Percentiles rank a stretch among this genome's conserved stretches.
phyloP scores from a whole-genome alignment of 2,113 vertebrate species.

The Sminthopsis crassicaudata region DNA sequence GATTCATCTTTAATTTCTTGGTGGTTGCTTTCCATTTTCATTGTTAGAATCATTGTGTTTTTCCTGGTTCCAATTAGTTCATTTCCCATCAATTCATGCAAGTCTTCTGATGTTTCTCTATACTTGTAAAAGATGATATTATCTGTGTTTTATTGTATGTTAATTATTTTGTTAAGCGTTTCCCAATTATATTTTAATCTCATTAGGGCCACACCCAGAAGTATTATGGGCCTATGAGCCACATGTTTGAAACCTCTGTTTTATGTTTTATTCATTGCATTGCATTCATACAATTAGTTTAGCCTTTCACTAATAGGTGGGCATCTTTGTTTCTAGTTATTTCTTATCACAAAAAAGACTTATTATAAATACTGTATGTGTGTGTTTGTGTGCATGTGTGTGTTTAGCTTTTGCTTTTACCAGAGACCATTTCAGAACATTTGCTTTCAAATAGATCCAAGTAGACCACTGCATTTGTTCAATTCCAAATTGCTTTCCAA shows the following conservation, averaged over 20 bases:
- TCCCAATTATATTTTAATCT: background rate
- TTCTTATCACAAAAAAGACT: background rate
- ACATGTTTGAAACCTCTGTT: background rate
- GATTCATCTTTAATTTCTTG: background rate
- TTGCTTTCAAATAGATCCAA: background rate
- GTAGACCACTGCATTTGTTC: background rate
- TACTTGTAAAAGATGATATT: background rate
- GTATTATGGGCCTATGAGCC: background rate
- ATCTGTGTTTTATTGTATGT: background rate
- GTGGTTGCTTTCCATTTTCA: background rate
- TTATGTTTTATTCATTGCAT: background rate
- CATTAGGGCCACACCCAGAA: accelerated
- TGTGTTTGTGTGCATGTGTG: background rate
- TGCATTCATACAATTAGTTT: background rate
- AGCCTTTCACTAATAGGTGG: background rate
- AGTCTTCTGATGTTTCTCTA: background rate
- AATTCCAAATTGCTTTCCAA: background rate
- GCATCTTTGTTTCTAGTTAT: background rate
- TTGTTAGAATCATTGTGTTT: background rate
- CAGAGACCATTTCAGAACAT: background rate
- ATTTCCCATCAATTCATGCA: background rate
- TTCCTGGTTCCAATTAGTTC: background rate
- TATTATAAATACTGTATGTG: background rate
- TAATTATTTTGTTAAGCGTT: background rate
- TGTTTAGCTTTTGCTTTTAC: background rate